Evolutionary conservation across 2,797 vertebrate genomes (phyloP), one percentile per base, ranked within the genome.

Genomic region (Furcifer pardalis): DNA sequence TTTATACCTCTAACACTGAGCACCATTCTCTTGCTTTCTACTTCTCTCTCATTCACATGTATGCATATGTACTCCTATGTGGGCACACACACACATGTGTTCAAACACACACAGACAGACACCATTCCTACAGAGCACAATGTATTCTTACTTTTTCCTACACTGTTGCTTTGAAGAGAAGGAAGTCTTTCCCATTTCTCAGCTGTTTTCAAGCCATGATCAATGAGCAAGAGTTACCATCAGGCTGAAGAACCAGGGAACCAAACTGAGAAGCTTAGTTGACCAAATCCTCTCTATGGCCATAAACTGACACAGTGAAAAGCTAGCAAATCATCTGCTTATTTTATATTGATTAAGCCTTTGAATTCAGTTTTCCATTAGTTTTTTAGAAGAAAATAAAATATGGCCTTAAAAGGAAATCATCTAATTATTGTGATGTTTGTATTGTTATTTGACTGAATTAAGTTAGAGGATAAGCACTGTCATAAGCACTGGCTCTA

Each of bases 401-500:
- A 56, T 56, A 56, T 2, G 52, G 21, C 52, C 52, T 56, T 19
- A 56, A 56, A 56, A 56, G 52, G 72, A 77, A 86, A 88, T 2
- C 21, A 81, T 35, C 0, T 62, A 65, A 17, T 60, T 85, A 56
- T 79, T 27, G 62, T 46, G 59, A 73, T 59, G 32, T 44, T 74
- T 9, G 40, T 60, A 84, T 75, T 77, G 60, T 74, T 82, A 80
- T 89, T 76, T 78, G 42, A 74, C 12, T 19, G 17, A 25, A 40
- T 66, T 88, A 80, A 59, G 23, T 63, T 79, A 49, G 32, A 83
- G 25, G 44, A 83, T 82, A 81, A n/a, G 72, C 83, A 35, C 68
- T 90, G 3, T 60, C 86, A 86, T 82, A 89, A 86, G 87, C 85
- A 78, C 44, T 52, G 78, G 82, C 62, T 68, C 74, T 88, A 86